These are phyloP conservation scores for Epizoanthus ramosus DNA, from an alignment of 92 coral and sea anemone genomes.

Conservation along the genomic window DNA sequence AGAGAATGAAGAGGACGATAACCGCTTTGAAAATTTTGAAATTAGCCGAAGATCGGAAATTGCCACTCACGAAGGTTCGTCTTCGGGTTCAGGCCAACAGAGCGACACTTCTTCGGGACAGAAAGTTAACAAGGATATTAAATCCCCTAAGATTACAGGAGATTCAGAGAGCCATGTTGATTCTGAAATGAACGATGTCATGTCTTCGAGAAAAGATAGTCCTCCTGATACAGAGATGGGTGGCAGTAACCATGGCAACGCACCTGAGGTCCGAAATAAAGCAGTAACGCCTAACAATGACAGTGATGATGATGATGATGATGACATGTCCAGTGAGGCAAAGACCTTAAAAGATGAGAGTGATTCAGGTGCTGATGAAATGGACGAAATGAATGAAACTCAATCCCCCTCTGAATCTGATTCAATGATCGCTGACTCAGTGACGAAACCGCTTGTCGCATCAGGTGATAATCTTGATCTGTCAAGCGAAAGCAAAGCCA, in stretches of 20 bases:
- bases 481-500: not conserved
- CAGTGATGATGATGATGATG: not conserved
- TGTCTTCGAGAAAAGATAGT: slow-evolving; percentile 26
- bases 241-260: not conserved
- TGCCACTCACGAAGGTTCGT: not conserved
- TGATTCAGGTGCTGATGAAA: slow-evolving; percentile 4
- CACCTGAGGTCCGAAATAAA: not conserved
- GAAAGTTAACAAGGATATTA: not conserved
- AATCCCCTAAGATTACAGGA: slow-evolving; percentile 16
- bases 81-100: slow-evolving; percentile 28
- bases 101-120: slow-evolving; percentile 1
- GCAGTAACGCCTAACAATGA: not conserved
- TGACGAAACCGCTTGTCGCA: not conserved
- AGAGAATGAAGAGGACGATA: not conserved
- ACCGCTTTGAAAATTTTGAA: not conserved
- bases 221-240: slow-evolving; percentile 20
- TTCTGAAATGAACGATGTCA: slow-evolving; percentile 20
- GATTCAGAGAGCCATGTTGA: slow-evolving; percentile 24
- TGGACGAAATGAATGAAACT: not conserved
- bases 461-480: slow-evolving; percentile 9
- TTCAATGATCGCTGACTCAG: not conserved
- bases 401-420: not conserved
- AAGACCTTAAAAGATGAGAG: slow-evolving; percentile 22
- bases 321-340: not conserved
- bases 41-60: slow-evolving; percentile 39